A percentile compares a stretch with the other conserved stretches of the same genome.
Evolutionary conservation across 2,888 invertebrate species (phyloP).

Genomic region (Cerastis leucographa): DNA sequence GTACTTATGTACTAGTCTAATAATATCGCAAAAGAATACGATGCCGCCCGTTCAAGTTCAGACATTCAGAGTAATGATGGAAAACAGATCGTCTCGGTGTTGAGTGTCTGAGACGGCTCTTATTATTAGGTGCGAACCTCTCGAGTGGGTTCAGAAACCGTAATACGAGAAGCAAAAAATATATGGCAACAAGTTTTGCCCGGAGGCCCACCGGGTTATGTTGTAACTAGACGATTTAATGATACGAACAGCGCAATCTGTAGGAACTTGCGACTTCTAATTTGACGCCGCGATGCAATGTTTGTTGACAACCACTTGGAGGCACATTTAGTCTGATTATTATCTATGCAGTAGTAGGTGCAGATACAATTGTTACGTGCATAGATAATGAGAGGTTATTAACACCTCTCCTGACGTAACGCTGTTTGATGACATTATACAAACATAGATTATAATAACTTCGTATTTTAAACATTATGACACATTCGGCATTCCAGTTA

Average conservation of each 20-base stretch:
- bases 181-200: conserved; percentile 45
- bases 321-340: conserved; percentile 16
- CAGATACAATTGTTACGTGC: conserved; percentile 7
- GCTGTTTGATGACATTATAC: background rate
- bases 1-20: conserved; percentile 65
- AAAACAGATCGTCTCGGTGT: conserved; percentile 80
- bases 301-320: conserved; percentile 18
- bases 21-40: conserved; percentile 75
- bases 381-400: conserved; percentile 13
- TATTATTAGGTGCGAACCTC: conserved; percentile 76
- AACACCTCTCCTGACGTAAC: background rate
- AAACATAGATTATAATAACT: background rate
- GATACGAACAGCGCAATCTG: conserved; percentile 47
- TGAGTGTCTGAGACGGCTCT: conserved; percentile 77
- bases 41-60: conserved; percentile 62
- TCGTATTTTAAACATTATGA: conserved; percentile 27
- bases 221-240: conserved; percentile 58
- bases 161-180: conserved; percentile 67
- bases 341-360: conserved; percentile 1
- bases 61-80: conserved; percentile 70
- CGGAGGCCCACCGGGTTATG: conserved; percentile 60
- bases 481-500: conserved; percentile 30
- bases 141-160: conserved; percentile 64
- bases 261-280: conserved; percentile 35
- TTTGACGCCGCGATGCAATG: conserved; percentile 33